Conservation (phyloP, 1,140 invertebrate species). For the Lineus longissimus region DNA sequence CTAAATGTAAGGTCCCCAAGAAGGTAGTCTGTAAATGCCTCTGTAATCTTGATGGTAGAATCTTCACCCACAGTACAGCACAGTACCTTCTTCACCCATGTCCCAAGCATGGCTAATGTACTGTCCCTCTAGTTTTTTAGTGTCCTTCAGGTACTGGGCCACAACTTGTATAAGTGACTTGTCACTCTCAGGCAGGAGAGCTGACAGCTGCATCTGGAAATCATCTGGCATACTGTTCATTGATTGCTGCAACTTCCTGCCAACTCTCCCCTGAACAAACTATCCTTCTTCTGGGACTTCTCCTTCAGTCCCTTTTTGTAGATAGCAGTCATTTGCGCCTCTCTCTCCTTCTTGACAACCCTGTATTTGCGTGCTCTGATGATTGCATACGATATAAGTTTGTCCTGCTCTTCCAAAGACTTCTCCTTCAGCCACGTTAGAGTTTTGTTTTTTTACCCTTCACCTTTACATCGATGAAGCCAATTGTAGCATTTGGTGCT, state of each 20-base stretch:
- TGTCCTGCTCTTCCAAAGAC: background rate
- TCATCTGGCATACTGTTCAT: background rate
- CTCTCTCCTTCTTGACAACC: background rate
- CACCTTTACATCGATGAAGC: background rate
- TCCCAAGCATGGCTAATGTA: too few relatives aligned
- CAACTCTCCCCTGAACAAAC: background rate
- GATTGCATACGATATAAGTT: background rate
- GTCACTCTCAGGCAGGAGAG: too few relatives aligned
- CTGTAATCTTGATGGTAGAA: background rate
- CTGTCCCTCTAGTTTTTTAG: too few relatives aligned
- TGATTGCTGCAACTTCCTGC: background rate
- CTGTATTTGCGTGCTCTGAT: background rate
- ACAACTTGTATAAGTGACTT: too few relatives aligned
- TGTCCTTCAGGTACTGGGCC: too few relatives aligned
- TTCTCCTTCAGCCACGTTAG: background rate
- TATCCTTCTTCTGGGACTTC: background rate
- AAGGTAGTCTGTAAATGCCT: background rate
- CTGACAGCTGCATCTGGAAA: background rate
- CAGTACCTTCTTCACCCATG: too few relatives aligned
- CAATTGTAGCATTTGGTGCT: slow-evolving; percentile 1
- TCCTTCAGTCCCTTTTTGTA: background rate
- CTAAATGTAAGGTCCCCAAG: slow-evolving; percentile 1
- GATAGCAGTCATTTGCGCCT: background rate
- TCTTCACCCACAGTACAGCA: background rate
- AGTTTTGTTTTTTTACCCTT: background rate